Conservation (phyloP, 2,888 invertebrate genomes). For the Conchocele bisecta region DNA sequence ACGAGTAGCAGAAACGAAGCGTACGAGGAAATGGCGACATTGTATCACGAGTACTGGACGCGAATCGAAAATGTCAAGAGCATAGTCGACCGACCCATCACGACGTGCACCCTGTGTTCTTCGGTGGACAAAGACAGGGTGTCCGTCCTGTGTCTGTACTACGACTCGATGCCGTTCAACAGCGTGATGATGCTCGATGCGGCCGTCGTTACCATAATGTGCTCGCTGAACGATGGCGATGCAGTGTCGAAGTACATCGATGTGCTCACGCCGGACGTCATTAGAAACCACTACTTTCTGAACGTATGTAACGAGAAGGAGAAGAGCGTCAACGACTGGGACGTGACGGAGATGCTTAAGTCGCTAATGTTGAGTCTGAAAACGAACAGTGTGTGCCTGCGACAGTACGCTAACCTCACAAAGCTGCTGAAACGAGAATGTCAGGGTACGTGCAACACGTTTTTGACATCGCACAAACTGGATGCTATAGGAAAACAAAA, state of each 20-base stretch:
- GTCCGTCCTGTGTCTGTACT: conserved; percentile 16
- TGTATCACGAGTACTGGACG: conserved; percentile 18
- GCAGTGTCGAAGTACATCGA: background rate
- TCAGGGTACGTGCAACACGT: conserved; percentile 12
- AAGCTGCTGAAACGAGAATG: conserved; percentile 26
- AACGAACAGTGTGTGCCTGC: background rate
- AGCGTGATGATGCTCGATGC: conserved; percentile 15
- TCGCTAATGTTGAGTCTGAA: conserved; percentile 8
- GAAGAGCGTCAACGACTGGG: conserved; percentile 17
- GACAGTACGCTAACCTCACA: conserved; percentile 16
- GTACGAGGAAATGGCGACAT: background rate
- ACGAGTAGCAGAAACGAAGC: background rate
- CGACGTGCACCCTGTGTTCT: conserved; percentile 20
- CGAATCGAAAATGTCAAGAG: background rate
- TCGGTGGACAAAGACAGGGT: conserved; percentile 1
- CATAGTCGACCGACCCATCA: conserved; percentile 1
- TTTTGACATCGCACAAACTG: background rate
- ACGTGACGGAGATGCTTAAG: conserved; percentile 14
- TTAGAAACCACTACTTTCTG: conserved; percentile 24
- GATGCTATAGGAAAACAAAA: conserved; percentile 15
- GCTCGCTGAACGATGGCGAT: conserved; percentile 1
- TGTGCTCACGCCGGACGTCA: conserved; percentile 17
- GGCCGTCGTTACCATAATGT: conserved; percentile 20
- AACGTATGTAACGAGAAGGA: conserved; percentile 9
- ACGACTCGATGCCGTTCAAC: conserved; percentile 9